Evolutionary conservation across 1,140 invertebrate genomes (phyloP).

Genomic region (Kradibia gibbosae): DNA sequence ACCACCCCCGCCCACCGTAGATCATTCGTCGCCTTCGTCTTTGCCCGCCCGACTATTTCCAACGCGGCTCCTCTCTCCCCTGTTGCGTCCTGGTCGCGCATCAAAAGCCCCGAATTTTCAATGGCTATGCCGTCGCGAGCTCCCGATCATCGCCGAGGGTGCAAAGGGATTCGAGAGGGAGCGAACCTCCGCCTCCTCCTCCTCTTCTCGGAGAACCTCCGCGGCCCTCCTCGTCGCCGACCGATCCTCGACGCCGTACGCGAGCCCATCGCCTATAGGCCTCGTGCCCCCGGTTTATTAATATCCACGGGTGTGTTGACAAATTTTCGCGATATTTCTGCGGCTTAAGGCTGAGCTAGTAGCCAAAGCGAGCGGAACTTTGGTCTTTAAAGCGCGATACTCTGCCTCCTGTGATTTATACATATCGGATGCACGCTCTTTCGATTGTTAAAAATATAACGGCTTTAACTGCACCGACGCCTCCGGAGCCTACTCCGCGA

Average conservation of each 20-base stretch:
- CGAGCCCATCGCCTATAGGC: neutral
- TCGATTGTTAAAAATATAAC: conserved; percentile 43
- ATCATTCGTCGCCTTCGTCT: conserved; percentile 73
- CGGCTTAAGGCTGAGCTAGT: conserved; percentile 52
- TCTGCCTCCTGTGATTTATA: conserved; percentile 31
- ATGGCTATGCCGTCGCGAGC: conserved; percentile 52
- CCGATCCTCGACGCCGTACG: too few relatives aligned
- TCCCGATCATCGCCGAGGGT: neutral
- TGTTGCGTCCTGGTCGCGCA: conserved; percentile 24
- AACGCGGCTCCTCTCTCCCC: conserved; percentile 53
- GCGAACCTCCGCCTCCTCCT: too few relatives aligned
- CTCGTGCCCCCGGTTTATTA: conserved; percentile 56
- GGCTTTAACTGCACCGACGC: neutral
- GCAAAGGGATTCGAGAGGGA: neutral
- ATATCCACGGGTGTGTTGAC: conserved; percentile 59
- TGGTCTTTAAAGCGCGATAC: conserved; percentile 31
- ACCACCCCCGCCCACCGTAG: conserved; percentile 45
- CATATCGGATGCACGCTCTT: conserved; percentile 22
- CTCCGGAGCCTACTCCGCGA: neutral
- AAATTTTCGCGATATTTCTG: conserved; percentile 62
- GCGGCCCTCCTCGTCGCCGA: neutral
- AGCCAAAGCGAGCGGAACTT: conserved; percentile 36
- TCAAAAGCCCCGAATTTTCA: conserved; percentile 63
- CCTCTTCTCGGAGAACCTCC: too few relatives aligned
- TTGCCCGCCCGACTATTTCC: conserved; percentile 65